A percentile compares a stretch with the other conserved stretches of the same genome.
Conservation (phyloP, 2,888 invertebrate genomes). For the Syrista parreyssii region DNA sequence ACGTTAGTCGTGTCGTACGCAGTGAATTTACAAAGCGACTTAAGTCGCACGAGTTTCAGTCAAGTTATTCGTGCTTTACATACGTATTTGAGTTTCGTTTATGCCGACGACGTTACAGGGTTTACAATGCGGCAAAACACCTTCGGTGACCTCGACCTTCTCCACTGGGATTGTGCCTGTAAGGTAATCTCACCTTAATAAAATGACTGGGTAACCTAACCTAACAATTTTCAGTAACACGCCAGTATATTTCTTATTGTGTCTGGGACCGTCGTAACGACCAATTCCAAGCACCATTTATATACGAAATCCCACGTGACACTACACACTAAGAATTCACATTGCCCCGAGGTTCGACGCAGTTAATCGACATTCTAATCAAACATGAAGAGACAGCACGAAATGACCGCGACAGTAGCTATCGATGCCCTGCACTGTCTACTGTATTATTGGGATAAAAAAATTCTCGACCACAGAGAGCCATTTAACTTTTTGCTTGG, state of each 20-base stretch:
- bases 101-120: slow-evolving; percentile 15
- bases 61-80: slow-evolving; percentile 1
- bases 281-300: background rate
- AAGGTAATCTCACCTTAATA: slow-evolving; percentile 20
- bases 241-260: background rate
- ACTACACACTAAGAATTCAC: background rate
- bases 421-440: background rate
- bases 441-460: background rate
- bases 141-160: slow-evolving; percentile 49
- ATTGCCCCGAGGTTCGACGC: background rate
- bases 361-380: background rate
- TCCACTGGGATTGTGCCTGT: slow-evolving; percentile 51
- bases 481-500: background rate
- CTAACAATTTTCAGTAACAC: background rate
- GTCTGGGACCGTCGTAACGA: background rate
- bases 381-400: background rate
- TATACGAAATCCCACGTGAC: background rate
- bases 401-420: background rate
- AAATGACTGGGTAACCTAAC: background rate
- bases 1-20: background rate
- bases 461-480: background rate
- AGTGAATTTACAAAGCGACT: background rate
- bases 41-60: slow-evolving; percentile 7
- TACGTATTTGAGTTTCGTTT: background rate
- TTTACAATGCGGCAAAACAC: slow-evolving; percentile 48